Base-by-base conservation (phyloP, 2,888 invertebrate species). In the Callyntrura guangdongensis region DNA sequence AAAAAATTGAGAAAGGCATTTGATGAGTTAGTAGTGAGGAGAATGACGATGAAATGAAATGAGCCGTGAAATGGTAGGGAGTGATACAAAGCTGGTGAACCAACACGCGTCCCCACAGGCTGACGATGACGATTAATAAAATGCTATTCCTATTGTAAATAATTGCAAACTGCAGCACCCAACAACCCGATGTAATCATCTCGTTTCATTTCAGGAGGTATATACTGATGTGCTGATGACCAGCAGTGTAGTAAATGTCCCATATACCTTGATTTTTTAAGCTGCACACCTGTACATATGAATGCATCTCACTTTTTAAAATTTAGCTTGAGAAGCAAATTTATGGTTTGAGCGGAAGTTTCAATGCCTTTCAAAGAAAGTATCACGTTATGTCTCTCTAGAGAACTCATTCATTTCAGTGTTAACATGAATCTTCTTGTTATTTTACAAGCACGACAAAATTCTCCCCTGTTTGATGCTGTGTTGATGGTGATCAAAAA, bases 51-150 rank as follows among this genome's bases (percentile, higher is more conserved):
- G 45, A 53, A n/a, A 9, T 14, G 64, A 77, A 86, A 86, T 86
- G 86, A 86, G 77, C 61, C 86, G 61, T 86, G 86, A 77, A 86
- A 36, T 22, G 83, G 36, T 20, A 72, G 74, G 27, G 56, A 85
- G 2, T 36, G 36, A 4, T 36, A 36, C 36, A 36, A 36, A 85
- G 27, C 45, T 49, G 20, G 27, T 74, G 74, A 72, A 72, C 64
- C 85, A 72, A 72, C 49, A n/a, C 17, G 22, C 47, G 20, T 59
- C 81, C 61, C 81, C 4, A 61, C 8, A 56, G 20, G 12, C 22
- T 5, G 0, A 11, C 20, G 69, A 53, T 64, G 49, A 69, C 36
- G 20, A 72, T 36, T 25, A 22, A 49, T 49, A 45, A 36, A 36
- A 36, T 6, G 36, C 36, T 36, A 36, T 36, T 36, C 3, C 36